Base-by-base conservation (phyloP, 1,140 invertebrate genomes). In the Megalonaias nervosa region DNA sequence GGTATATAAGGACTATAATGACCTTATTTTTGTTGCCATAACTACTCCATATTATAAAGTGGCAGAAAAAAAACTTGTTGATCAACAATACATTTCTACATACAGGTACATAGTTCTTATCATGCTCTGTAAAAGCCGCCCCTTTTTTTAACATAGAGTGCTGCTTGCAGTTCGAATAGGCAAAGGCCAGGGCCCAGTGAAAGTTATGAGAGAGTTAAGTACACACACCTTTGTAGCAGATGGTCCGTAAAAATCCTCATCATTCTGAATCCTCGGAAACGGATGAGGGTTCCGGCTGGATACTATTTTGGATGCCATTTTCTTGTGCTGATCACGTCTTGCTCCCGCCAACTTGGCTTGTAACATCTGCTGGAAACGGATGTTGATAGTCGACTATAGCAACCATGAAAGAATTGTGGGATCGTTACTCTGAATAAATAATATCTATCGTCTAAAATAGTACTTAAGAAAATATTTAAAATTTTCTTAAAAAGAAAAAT, bases 201-300 rank as follows among this genome's bases (percentile, higher is more conserved):
- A 69, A 70, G 11, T 61, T 26, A n/a, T 19, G 5, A 61, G 26
- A 60, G 4, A 59, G 23, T 6, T 59, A 16, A 14, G 26, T 71
- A 48, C 21, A 59, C 67, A 79, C 82, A 89, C 87, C 82, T 86
- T 80, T 67, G 79, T 77, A 38, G 73, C 69, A 79, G 74, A 81
- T 67, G 64, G 67, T 57, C 86, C 88, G 67, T 70, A 75, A 77
- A 90, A 91, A 23, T 89, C 81, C 59, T 82, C 74, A 81, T 91
- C 90, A 77, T 87, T 89, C 75, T 91, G 85, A 59, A 85, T 71
- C 78, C 79, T 83, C 15, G 88, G 88, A 74, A 89, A 90, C 13
- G 89, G 87, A 83, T 90, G 89, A 5, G 89, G 89, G 79, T 91
- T 82, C 60, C 90, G 80, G 38, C 75, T 73, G 21, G 87, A 89